Evolutionary conservation across 2,797 vertebrate species (phyloP), one percentile per base, ranked within the genome.

Genomic region (Phoebastria nigripes): DNA sequence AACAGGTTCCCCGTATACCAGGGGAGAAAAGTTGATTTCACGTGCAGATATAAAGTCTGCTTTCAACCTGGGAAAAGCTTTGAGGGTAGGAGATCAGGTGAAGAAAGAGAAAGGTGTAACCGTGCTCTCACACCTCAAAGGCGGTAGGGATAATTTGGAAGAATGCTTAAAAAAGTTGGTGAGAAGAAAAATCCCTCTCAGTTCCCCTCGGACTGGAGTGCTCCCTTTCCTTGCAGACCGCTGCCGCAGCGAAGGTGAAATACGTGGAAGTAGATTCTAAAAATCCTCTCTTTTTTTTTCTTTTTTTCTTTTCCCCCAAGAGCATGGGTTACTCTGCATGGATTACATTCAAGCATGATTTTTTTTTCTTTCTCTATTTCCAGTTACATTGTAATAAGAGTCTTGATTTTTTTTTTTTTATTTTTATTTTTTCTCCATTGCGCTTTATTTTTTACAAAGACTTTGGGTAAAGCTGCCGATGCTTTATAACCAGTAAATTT

Each of bases 81-180:
- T 15, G 70, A 35, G 70, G 71, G 6, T 10, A 22, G 29, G 42
- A 19, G 19, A 25, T 14, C 2, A 3, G 69, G 37, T 6, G 41
- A 13, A 16, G 19, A 7, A 16, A 3, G 71, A 21, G 54, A 5
- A 44, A 7, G 41, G 70, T 4, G 12, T 17, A 9, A 18, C 42
- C 11, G 3, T 2, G 35, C 17, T 15, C n/a, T 8, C 55, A 1
- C 44, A 3, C 22, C 51, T 14, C 52, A 0, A 3, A 31, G 49
- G 67, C 21, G 19, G 28, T 9, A 13, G 21, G 6, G 37, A 13
- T 5, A 6, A 21, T 31, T 24, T 31, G 28, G 29, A 37, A 25
- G 29, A 54, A 41, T 4, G 49, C 47, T 51, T 37, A 8, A 3
- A 16, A 52, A 52, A 31, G 19, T 3, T 15, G 35, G 26, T 11